Evolutionary conservation across 2,113 vertebrate genomes (phyloP).

Genomic region (Chlorodrepanis virens): DNA sequence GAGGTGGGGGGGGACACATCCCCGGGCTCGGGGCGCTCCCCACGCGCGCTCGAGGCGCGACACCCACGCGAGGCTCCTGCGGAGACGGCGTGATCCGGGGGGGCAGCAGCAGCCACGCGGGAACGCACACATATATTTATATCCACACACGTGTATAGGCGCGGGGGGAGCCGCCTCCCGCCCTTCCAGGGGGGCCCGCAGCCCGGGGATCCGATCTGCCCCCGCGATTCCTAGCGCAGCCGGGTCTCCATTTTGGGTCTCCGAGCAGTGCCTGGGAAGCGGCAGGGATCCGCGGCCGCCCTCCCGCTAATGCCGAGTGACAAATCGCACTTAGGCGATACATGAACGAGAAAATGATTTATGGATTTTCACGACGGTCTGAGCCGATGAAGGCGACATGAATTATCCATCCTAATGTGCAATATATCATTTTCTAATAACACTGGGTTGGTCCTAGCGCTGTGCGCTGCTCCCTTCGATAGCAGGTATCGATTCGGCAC

Average conservation of each 20-base stretch:
- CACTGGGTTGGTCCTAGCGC: conserved; percentile 46
- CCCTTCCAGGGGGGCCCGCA: not conserved
- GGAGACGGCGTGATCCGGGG: not conserved
- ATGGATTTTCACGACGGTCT: conserved; percentile 75
- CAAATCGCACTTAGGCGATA: conserved; percentile 75
- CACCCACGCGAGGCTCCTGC: not conserved
- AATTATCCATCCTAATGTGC: conserved; percentile 78
- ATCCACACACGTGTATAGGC: not conserved
- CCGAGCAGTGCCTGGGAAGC: conserved; percentile 61
- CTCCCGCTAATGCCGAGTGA: conserved; percentile 63
- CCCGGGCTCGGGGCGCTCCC: not conserved
- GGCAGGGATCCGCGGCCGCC: conserved; percentile 29
- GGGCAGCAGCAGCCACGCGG: not conserved
- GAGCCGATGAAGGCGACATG: conserved; percentile 74
- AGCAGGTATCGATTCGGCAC: conserved; percentile 65
- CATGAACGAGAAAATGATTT: conserved; percentile 78
- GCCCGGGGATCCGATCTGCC: not conserved
- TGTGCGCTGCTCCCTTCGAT: conserved; percentile 30
- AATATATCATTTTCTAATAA: conserved; percentile 78
- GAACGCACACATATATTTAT: not conserved
- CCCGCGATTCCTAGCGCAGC: not conserved
- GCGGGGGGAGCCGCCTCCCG: not conserved
- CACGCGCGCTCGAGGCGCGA: not conserved
- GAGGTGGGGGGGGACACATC: not conserved
- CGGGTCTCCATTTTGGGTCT: not conserved